A percentile compares a stretch with the other conserved stretches of the same genome.
These are phyloP conservation scores for Narcine bancroftii DNA, from an alignment of 2,113 vertebrate genomes.

Conservation along the genomic window DNA sequence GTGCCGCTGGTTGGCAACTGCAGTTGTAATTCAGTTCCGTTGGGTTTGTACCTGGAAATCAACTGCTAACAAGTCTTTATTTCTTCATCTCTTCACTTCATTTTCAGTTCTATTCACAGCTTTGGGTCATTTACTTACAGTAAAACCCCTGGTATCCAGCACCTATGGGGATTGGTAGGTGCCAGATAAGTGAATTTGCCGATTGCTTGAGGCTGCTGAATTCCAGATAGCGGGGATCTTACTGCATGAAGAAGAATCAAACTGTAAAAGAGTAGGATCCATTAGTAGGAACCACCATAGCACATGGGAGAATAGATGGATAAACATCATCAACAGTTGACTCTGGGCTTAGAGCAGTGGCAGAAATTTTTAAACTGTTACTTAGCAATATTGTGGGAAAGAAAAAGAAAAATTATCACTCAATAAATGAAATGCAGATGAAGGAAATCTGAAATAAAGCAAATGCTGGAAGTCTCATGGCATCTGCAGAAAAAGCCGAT, in stretches of 20 bases:
- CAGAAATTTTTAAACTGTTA: not conserved
- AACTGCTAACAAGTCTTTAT: not conserved
- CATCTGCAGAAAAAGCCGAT: no score
- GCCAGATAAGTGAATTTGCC: no score
- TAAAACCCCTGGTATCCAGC: no score
- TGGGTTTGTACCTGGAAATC: not conserved
- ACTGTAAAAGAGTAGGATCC: not conserved
- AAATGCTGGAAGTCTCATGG: no score
- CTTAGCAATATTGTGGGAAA: not conserved
- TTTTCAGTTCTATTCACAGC: not conserved
- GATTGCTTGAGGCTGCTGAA: no score
- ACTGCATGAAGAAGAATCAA: not conserved
- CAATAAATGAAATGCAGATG: no score
- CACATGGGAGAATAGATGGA: not conserved
- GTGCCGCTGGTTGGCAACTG: not conserved
- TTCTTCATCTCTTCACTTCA: not conserved
- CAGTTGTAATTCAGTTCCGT: not conserved
- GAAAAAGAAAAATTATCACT: not conserved
- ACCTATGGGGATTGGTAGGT: no score
- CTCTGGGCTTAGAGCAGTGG: not conserved
- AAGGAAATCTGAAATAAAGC: no score
- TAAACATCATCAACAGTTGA: not conserved
- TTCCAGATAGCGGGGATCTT: no score
- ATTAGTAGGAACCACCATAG: not conserved
- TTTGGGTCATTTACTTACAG: not conserved